Conservation (phyloP, 2,888 invertebrate genomes). For the Eilema sororculum region DNA sequence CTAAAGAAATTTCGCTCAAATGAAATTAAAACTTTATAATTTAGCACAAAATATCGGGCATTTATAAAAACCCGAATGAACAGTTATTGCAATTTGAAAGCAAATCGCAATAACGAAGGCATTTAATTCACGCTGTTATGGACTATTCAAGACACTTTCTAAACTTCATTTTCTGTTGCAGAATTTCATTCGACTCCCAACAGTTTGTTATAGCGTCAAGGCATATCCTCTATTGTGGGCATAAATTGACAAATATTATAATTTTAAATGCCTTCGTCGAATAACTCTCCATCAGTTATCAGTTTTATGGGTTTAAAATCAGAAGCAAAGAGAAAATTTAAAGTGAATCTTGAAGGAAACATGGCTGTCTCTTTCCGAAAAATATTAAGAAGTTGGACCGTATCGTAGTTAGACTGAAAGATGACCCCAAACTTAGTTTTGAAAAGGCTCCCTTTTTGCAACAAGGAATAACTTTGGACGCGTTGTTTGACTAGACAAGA, state of each 20-base stretch:
- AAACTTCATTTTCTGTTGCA: conserved; percentile 16
- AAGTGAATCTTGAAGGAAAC: no score
- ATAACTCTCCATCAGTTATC: neutral
- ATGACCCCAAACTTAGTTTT: no score
- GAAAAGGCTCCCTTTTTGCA: no score
- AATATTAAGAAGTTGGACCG: no score
- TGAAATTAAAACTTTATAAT: conserved; percentile 1
- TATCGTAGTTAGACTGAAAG: no score
- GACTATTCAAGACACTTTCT: conserved; percentile 20
- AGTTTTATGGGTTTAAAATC: neutral
- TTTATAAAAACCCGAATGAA: conserved; percentile 10
- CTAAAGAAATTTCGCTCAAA: neutral
- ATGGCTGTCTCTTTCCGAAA: no score
- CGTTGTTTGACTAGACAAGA: no score
- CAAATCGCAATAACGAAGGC: conserved; percentile 7
- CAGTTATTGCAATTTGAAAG: conserved; percentile 6
- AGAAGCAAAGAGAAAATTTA: neutral
- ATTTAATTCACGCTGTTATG: conserved; percentile 13
- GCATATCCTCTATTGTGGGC: neutral
- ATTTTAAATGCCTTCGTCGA: neutral
- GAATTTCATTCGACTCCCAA: neutral
- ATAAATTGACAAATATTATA: conserved; percentile 3
- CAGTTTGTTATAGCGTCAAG: neutral
- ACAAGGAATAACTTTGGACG: no score
- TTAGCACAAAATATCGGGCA: conserved; percentile 16